A percentile compares a stretch with the other conserved stretches of the same genome.
Evolutionary conservation across 2,888 invertebrate species (phyloP).

Genomic region (Acrocera orbiculus): DNA sequence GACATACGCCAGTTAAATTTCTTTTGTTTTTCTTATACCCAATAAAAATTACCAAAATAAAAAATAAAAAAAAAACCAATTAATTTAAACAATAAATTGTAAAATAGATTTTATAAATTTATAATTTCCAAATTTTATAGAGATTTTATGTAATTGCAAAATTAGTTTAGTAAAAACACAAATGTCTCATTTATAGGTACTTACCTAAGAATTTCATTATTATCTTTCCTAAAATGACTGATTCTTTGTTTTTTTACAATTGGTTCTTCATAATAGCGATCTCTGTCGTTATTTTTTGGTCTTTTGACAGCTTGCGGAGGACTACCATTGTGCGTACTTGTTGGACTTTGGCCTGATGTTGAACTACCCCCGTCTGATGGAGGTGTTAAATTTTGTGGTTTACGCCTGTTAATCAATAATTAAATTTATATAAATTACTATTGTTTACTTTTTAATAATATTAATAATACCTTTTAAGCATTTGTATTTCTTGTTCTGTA

Average conservation of each 20-base stretch:
- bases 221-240: conserved; percentile 57
- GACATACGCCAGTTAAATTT: too few species aligned
- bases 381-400: conserved; percentile 80
- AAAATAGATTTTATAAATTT: too few species aligned
- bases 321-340: conserved; percentile 53
- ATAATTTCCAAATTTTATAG: too few species aligned
- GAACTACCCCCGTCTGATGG: conserved; percentile 68
- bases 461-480: conserved; percentile 56
- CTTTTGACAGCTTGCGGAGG: conserved; percentile 47
- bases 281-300: conserved; percentile 35
- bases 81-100: too few species aligned
- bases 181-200: too few species aligned
- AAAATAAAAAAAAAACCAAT: too few species aligned
- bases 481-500: conserved; percentile 71
- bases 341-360: conserved; percentile 62
- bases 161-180: too few species aligned
- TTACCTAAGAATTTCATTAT: conserved; percentile 11
- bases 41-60: too few species aligned
- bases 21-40: too few species aligned
- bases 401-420: conserved; percentile 39
- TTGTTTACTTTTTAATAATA: background rate
- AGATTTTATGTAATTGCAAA: too few species aligned
- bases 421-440: background rate
- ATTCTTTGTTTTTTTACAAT: conserved; percentile 68
- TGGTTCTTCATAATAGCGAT: conserved; percentile 36